Evolutionary conservation across 2,113 vertebrate species (phyloP).

Genomic region (Alouatta palliata): DNA sequence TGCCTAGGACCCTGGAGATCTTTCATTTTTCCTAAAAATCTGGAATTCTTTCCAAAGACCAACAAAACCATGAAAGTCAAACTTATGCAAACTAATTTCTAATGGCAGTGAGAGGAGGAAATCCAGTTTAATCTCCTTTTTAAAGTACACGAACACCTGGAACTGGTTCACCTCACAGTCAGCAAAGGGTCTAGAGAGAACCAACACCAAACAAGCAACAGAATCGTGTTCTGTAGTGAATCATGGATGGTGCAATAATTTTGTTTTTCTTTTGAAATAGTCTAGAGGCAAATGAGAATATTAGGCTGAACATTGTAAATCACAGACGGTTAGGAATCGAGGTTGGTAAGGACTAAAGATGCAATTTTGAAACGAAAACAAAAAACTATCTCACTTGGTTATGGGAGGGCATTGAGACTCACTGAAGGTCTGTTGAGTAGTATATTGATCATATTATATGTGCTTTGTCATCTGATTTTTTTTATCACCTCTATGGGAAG

Average conservation of each 20-base stretch:
- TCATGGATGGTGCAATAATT: background rate
- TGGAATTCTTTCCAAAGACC: constrained; percentile 32
- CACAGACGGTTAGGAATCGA: background rate
- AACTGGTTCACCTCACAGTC: background rate
- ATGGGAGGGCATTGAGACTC: background rate
- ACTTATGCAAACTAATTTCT: constrained; percentile 38
- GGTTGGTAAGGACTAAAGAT: background rate
- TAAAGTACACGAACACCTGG: background rate
- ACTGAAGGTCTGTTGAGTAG: background rate
- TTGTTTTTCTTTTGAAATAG: constrained; percentile 16
- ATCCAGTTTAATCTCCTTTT: background rate
- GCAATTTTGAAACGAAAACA: background rate
- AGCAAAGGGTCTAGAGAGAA: background rate
- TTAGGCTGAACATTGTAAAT: background rate
- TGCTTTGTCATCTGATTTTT: constrained; percentile 23
- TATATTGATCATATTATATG: background rate
- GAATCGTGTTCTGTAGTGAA: background rate
- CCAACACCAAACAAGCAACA: background rate
- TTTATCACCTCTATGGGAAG: background rate
- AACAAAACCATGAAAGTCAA: constrained; percentile 34
- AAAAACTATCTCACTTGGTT: background rate
- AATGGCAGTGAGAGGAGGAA: background rate
- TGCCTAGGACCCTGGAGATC: background rate
- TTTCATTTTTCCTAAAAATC: background rate
- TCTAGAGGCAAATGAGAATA: background rate